Conservation (phyloP, 2,888 invertebrate species). For the Pachymerium ferrugineum region DNA sequence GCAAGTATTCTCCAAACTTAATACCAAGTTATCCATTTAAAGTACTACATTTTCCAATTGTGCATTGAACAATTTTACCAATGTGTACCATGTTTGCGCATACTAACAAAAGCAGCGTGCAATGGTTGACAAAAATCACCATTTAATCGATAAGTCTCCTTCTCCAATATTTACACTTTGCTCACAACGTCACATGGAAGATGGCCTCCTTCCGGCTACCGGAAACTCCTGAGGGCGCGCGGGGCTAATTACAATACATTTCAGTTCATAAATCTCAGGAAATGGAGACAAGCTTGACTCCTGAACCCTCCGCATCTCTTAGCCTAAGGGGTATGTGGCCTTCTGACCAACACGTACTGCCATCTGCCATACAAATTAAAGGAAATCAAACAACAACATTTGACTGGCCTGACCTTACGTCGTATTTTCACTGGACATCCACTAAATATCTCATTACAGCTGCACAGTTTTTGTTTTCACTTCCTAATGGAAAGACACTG, state of each 20-base stretch:
- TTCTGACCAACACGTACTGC: conserved; percentile 5
- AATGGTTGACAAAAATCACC: too few relatives aligned
- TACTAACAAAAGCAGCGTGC: too few relatives aligned
- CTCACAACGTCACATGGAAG: not conserved
- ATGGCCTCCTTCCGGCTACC: conserved; percentile 1
- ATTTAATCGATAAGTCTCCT: too few relatives aligned
- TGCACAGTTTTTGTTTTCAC: not conserved
- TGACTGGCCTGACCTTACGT: not conserved
- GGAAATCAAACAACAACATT: not conserved
- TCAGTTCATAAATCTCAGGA: conserved; percentile 19
- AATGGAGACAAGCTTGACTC: conserved; percentile 26
- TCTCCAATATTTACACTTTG: too few relatives aligned
- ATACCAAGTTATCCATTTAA: too few relatives aligned
- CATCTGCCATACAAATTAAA: not conserved
- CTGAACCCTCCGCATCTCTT: conserved; percentile 5
- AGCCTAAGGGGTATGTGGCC: not conserved
- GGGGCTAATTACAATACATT: conserved; percentile 24
- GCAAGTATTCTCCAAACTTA: too few relatives aligned
- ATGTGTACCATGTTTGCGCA: too few relatives aligned
- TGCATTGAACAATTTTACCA: too few relatives aligned
- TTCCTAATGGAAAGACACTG: not conserved
- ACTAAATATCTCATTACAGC: not conserved
- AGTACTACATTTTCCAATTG: too few relatives aligned
- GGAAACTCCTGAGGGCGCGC: conserved; percentile 1
- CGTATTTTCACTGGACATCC: not conserved